Evolutionary conservation across 2,113 vertebrate species (phyloP), one percentile per base, ranked within the genome.

Genomic region (Actenoides lindsayi): DNA sequence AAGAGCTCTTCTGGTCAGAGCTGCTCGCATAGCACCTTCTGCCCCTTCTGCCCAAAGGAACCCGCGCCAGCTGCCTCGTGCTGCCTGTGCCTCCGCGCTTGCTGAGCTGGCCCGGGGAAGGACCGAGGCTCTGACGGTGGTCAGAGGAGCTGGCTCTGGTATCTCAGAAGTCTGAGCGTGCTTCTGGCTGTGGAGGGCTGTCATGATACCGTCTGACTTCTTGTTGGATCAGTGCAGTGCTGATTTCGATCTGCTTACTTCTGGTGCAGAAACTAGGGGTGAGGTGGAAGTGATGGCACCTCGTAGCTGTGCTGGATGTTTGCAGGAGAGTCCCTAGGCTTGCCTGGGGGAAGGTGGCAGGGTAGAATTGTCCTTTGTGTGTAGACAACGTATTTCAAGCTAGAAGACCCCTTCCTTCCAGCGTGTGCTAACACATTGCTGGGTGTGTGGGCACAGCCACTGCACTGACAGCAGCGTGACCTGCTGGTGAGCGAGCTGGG

Each of bases 41-140:
- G 37, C 60, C 60, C 44, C 28, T 64, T 31, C 63, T 37, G 37
- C 60, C 60, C 7, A 2, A 16, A 68, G 48, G 77, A 62, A 20
- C n/a, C 0, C 5, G 10, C 21, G 31, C 19, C 15, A 37, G 28
- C 64, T 48, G 33, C 53, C 21, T 37, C 8, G 31, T n/a, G 48
- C 65, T 37, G 44, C 11, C 48, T 5, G 0, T 30, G n/a, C 23
- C 8, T 31, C 1, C 0, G 1, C 23, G 23, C 65, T 35, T 20
- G 30, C 48, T 51, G 62, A 28, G 20, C 37, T 1, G 1, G 67
- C 33, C 59, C 17, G 1, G 1, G 9, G 76, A 25, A 57, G 44
- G 42, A 42, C 18, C 20, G 48, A 48, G 31, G 12, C 27, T 30
- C 14, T 7, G 2, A 30, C 1, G 8, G 62, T 56, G 48, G 12